Evolutionary conservation across 2,888 invertebrate species (phyloP), one percentile per base, ranked within the genome.

Genomic region (Drosophila eohydei): DNA sequence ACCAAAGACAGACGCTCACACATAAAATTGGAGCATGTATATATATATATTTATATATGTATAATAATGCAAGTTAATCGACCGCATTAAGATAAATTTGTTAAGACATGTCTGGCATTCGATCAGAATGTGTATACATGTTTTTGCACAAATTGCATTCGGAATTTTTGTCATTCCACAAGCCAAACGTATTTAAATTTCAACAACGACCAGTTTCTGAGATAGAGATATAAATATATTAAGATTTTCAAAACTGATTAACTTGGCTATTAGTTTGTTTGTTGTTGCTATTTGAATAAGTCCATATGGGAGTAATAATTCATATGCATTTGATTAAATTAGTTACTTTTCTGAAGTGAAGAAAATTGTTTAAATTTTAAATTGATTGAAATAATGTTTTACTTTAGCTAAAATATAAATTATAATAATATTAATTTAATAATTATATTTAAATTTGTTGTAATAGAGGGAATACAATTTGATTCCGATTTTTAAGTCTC

Each of bases 61-160:
- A 43, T n/a, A 36, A 52, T 30, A 56, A 26, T 43, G 36, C 65
- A 52, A 60, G 56, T 56, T 46, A 72, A 59, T 60, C 43, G 50
- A 9, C 41, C 28, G 26, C 34, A 44, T 40, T 41, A 12, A 30
- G 69, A 63, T 44, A 50, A 30, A 76, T 70, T 74, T 46, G 64
- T 54, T 57, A 44, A 60, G 55, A 61, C 65, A 65, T 44, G 58
- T 65, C 58, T 65, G 77, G 77, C 59, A 66, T 77, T 61, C 38
- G 38, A 51, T 28, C 58, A 52, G 56, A 66, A 71, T 75, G 77
- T 54, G 60, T 46, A 26, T 46, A 69, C 40, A 61, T 30, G 55
- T 46, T 61, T 54, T 44, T 34, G 38, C 12, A 51, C 61, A 65
- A 64, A 61, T 76, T 44, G 40, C 26, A 54, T 59, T 69, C 62